These are phyloP conservation scores for Phengaris alcon DNA, from an alignment of 2,888 invertebrate species.

Conservation along the genomic window DNA sequence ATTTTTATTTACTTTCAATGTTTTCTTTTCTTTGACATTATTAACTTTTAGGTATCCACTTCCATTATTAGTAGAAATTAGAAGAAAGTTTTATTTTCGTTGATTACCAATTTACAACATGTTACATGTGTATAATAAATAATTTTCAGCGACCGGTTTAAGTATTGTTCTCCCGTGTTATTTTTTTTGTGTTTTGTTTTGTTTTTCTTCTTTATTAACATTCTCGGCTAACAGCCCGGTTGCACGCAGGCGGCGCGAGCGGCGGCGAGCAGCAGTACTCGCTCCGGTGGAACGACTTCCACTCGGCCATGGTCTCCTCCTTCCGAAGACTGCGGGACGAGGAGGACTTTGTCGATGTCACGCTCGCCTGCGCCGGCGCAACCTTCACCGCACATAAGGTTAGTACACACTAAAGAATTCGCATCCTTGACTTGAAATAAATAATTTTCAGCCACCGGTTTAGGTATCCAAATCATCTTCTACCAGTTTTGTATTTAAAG, in stretches of 20 bases:
- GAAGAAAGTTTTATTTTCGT: too few species aligned
- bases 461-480: too few species aligned
- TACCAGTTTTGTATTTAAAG: too few species aligned
- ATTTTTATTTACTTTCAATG: too few species aligned
- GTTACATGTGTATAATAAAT: too few species aligned
- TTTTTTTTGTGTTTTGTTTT: not conserved
- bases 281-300: slow-evolving; percentile 96
- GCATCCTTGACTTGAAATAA: too few species aligned
- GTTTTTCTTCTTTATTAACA: slow-evolving; percentile 16
- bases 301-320: slow-evolving; percentile 92
- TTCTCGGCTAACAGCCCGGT: slow-evolving; percentile 38
- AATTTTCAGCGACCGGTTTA: not conserved
- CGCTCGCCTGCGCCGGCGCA: slow-evolving; percentile 93
- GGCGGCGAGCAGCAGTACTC: slow-evolving; percentile 91
- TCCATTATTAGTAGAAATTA: too few species aligned
- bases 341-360: slow-evolving; percentile 96
- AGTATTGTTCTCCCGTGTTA: not conserved
- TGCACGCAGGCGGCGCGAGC: slow-evolving; percentile 63
- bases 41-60: not conserved
- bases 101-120: too few species aligned
- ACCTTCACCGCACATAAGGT: slow-evolving; percentile 94
- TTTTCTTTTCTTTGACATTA: too few species aligned
- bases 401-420: slow-evolving; percentile 26
- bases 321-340: slow-evolving; percentile 93
- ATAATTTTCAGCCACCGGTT: too few species aligned